Base-by-base conservation (phyloP, 2,888 invertebrate species). In the Punctoribates punctum region DNA sequence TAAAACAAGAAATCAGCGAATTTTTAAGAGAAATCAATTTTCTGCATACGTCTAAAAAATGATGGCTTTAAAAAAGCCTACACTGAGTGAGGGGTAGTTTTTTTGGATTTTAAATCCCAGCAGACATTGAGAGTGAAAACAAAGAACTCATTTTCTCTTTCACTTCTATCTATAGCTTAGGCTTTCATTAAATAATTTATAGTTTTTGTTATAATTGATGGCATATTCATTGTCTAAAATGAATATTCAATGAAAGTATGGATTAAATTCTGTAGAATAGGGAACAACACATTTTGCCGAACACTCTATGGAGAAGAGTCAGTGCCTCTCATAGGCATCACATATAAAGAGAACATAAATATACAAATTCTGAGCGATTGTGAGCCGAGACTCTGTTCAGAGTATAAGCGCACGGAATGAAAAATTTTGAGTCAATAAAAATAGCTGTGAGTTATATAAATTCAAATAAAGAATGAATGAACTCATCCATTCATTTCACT, bases 141-240 rank as follows among this genome's bases (percentile, higher is more conserved):
- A 57, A 57, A 25, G 23, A 1, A 23, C 11, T 48, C 17, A 13
- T 11, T 57, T 9, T 57, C 11, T 20, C 8, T 54, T 48, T 48
- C 48, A 9, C 8, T n/a, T 54, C 17, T 54, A 54, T 54, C 1
- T 6, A 5, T 8, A 20, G 20, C 4, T 17, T 54, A 20, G n/a
- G 54, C 57, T 25, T 57, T 57, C 57, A 57, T 57, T 57, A 13
- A 57, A 57, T 57, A 57, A 57, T 57, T 57, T 57, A 57, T 57
- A 25, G 57, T 57, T 57, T 57, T 25, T 6, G 57, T 57, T 57
- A 57, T 57, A 57, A 57, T 57, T 20, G 57, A 57, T 25, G 57
- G 57, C 57, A 57, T 25, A 57, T 57, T 57, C 57, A 25, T 57
- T 57, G 57, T 57, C 34, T 34, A 34, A 34, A 34, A 34, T 48